Base-by-base conservation (phyloP, 1,140 invertebrate species). In the Bombus impatiens region DNA sequence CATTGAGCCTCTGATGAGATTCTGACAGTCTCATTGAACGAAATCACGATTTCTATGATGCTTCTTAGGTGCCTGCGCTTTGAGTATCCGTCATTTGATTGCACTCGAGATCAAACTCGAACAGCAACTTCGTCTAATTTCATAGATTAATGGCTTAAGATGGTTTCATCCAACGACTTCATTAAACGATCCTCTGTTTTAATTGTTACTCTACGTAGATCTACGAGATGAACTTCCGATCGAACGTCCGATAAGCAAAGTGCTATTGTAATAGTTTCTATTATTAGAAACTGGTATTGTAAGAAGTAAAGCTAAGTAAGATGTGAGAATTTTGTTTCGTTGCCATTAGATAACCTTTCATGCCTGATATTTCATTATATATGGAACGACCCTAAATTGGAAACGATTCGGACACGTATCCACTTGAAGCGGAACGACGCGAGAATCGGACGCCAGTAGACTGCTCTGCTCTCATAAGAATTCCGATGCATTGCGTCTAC, bases 401-500 rank as follows among this genome's bases (percentile, higher is more conserved):
- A 85, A 80, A 72, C 68, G 25, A 80, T 37, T 85, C 78, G 78
- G 44, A 40, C 75, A 78, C 44, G 82, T 78, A 53, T 28, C 68
- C 37, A 70, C 79, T 42, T 37, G 68, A 32, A 81, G 35, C 32
- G 9, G 70, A 72, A 72, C 70, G 68, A 70, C 3, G 25, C 37
- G 35, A 70, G 68, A 25, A 37, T 35, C 67, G 1, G 18, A 25
- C 37, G 18, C 59, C 47, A 72, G 57, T 80, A 86, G 80, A 67
- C 78, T 84, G 70, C 47, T 68, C 82, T 91, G 86, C 88, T 91
- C 92, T 89, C 89, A 93, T 93, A 93, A 92, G 91, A 88, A 90
- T 91, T 86, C 81, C 87, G 79, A 90, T 84, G 89, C 86, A 91
- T 91, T 90, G 88, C 88, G 87, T 91, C 79, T 86, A 84, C 86